Evolutionary conservation across 2,888 invertebrate genomes (phyloP).

Genomic region (Crepidodera aurea): DNA sequence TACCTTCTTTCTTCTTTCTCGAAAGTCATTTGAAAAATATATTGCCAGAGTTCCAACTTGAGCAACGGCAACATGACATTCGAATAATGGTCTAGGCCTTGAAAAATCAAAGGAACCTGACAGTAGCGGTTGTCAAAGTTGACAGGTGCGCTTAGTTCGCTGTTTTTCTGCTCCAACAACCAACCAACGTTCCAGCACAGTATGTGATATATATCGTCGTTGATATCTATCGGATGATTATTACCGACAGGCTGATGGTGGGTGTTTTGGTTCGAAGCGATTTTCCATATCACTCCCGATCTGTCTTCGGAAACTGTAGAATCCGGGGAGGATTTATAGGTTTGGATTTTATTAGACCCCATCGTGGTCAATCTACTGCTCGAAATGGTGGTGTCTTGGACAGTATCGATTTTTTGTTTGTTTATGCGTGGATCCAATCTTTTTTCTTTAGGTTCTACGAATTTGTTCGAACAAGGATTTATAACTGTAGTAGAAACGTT

Average conservation of each 20-base stretch:
- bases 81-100: slow-evolving; percentile 68
- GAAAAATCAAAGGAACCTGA: slow-evolving; percentile 67
- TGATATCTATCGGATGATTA: slow-evolving; percentile 40
- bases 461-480: too few relatives aligned
- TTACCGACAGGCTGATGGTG: slow-evolving; percentile 10
- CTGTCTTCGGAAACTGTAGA: slow-evolving; percentile 26
- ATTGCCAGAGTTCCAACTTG: slow-evolving; percentile 71
- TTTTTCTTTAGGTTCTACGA: background rate
- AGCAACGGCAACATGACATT: slow-evolving; percentile 67
- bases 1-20: slow-evolving; percentile 35
- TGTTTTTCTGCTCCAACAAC: slow-evolving; percentile 66
- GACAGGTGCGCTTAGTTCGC: slow-evolving; percentile 66
- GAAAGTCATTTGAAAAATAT: slow-evolving; percentile 39
- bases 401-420: slow-evolving; percentile 4
- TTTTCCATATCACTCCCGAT: slow-evolving; percentile 28
- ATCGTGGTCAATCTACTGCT: slow-evolving; percentile 26
- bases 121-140: slow-evolving; percentile 59
- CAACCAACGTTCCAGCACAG: slow-evolving; percentile 73
- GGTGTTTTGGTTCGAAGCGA: background rate
- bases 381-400: slow-evolving; percentile 34
- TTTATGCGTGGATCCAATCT: background rate
- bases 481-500: too few relatives aligned
- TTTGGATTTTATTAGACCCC: background rate
- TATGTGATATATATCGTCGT: slow-evolving; percentile 66
- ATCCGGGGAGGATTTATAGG: slow-evolving; percentile 16